Conservation (phyloP, 1,140 invertebrate genomes). For the Thrips palmi region DNA sequence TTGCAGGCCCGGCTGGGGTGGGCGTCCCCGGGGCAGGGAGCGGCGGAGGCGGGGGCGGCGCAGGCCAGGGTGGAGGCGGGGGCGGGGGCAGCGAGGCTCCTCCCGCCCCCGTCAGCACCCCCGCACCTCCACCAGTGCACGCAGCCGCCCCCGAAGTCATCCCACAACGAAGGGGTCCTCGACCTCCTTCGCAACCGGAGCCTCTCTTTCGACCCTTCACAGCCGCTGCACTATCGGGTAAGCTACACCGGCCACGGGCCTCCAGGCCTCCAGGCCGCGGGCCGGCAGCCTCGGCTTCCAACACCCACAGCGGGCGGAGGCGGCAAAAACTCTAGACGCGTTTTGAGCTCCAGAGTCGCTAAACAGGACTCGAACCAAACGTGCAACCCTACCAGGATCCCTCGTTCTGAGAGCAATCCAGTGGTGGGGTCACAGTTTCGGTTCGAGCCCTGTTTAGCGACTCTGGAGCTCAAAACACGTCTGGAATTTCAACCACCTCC, state of each 20-base stretch:
- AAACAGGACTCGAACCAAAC: too few relatives aligned
- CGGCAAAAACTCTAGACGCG: too few relatives aligned
- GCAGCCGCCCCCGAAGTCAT: background rate
- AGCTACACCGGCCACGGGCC: background rate
- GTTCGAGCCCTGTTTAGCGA: too few relatives aligned
- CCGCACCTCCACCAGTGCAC: background rate
- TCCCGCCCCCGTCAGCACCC: background rate
- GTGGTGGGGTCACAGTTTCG: too few relatives aligned
- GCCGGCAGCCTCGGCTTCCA: too few relatives aligned
- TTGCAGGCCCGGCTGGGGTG: too few relatives aligned
- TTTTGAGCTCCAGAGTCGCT: too few relatives aligned
- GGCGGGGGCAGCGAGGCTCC: slow-evolving; percentile 4
- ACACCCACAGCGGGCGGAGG: too few relatives aligned
- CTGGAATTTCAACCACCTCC: background rate
- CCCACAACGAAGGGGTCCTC: too few relatives aligned
- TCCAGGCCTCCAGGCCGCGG: background rate
- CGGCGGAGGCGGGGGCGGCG: background rate
- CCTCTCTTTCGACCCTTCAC: background rate
- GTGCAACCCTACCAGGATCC: too few relatives aligned
- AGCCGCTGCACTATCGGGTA: background rate
- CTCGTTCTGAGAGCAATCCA: background rate
- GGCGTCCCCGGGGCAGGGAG: background rate
- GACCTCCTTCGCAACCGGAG: background rate
- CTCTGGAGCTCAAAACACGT: background rate
- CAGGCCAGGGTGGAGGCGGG: slow-evolving; percentile 2